A percentile compares a stretch with the other conserved stretches of the same genome.
Evolutionary conservation across 2,888 invertebrate species (phyloP).

Genomic region (Steromphala cineraria): DNA sequence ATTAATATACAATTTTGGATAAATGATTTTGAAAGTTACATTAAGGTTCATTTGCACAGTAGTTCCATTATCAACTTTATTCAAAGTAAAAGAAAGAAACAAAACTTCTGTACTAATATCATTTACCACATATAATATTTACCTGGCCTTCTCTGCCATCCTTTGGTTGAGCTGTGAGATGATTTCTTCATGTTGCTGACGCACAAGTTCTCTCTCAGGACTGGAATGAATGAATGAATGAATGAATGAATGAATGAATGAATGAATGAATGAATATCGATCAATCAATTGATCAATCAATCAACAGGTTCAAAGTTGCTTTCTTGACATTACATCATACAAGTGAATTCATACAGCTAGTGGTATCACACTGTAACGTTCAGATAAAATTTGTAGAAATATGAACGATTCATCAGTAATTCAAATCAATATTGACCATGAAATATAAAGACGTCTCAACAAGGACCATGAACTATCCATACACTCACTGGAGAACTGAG

Average conservation of each 20-base stretch:
- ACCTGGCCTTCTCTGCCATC: conserved; percentile 74
- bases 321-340: neutral
- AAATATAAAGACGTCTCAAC: too few relatives aligned
- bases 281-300: too few relatives aligned
- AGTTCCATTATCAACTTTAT: neutral
- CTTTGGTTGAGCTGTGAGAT: conserved; percentile 73
- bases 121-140: neutral
- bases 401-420: too few relatives aligned
- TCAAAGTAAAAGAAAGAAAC: neutral
- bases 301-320: neutral
- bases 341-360: neutral
- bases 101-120: neutral
- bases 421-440: too few relatives aligned
- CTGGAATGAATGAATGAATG: conserved; percentile 53
- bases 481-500: conserved; percentile 67
- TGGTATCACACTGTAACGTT: too few relatives aligned
- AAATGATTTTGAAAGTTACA: neutral
- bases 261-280: too few relatives aligned
- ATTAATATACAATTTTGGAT: too few relatives aligned
- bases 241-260: too few relatives aligned
- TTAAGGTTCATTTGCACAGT: neutral
- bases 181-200: conserved; percentile 73
- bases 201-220: conserved; percentile 70
- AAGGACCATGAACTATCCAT: neutral
- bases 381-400: too few relatives aligned